These are phyloP conservation scores for Melanerpes formicivorus DNA, from an alignment of 2,113 vertebrate species.

Conservation along the genomic window DNA sequence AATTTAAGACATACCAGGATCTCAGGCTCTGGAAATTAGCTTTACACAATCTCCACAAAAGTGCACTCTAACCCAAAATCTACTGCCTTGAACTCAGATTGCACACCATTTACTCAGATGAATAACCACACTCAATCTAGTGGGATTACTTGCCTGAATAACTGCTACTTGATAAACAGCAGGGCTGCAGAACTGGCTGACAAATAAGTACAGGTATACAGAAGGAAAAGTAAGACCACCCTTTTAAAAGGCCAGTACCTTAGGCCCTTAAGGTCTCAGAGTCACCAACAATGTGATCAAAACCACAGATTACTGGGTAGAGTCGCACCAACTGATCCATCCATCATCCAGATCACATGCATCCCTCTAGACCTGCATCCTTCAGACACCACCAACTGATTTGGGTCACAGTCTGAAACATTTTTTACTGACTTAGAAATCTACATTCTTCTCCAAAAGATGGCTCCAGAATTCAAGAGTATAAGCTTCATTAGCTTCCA, in stretches of 20 bases:
- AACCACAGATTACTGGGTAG: neutral
- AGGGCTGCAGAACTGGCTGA: neutral
- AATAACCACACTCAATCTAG: neutral
- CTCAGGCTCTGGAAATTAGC: neutral
- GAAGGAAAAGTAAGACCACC: neutral
- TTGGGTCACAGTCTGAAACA: neutral
- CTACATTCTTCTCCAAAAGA: neutral
- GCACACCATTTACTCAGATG: neutral
- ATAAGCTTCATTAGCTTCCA: conserved; percentile 5
- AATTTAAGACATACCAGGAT: conserved; percentile 33
- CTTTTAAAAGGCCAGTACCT: neutral
- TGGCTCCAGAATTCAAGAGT: neutral
- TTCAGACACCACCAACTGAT: neutral
- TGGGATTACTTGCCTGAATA: neutral
- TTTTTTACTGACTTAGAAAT: conserved; percentile 1
- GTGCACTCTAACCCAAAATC: neutral
- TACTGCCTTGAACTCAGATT: neutral
- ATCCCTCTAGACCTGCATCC: neutral
- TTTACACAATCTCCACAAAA: neutral
- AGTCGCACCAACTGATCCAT: neutral
- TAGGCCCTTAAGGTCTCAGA: neutral
- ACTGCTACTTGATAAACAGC: accelerated
- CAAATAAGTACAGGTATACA: neutral
- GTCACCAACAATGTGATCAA: neutral
- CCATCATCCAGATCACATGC: neutral